A percentile compares a stretch with the other conserved stretches of the same genome.
Conservation (phyloP, 1,140 invertebrate species). For the Bombus soroeensis region DNA sequence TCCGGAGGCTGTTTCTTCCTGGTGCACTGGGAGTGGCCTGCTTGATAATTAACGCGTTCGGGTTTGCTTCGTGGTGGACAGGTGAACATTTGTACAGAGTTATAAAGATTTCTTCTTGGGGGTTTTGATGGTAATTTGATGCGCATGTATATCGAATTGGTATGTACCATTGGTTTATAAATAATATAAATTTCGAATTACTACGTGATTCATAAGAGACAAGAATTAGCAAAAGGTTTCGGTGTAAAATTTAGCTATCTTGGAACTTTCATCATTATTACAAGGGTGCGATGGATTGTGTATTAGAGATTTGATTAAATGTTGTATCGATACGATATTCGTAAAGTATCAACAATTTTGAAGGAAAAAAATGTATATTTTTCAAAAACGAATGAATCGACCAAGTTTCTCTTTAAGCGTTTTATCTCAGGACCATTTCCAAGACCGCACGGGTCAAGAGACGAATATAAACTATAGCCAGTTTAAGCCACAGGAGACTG, state of each 20-base stretch:
- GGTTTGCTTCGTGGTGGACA: too few relatives aligned
- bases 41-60: conserved; percentile 8
- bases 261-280: too few relatives aligned
- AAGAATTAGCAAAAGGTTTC: too few relatives aligned
- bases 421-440: not conserved
- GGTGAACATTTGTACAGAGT: not conserved
- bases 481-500: conserved; percentile 20
- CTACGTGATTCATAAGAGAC: too few relatives aligned
- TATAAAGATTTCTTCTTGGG: not conserved
- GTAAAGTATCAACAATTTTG: not conserved
- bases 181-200: too few relatives aligned
- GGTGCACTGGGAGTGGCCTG: not conserved
- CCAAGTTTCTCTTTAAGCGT: not conserved
- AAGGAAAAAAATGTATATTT: not conserved
- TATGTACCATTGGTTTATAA: too few relatives aligned
- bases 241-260: too few relatives aligned
- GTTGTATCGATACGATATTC: too few relatives aligned
- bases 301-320: too few relatives aligned
- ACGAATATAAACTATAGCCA: not conserved
- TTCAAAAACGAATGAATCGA: not conserved
- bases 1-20: not conserved
- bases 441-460: not conserved
- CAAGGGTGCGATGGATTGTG: too few relatives aligned
- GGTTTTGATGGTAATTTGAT: not conserved
- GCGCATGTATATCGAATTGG: too few relatives aligned